Conservation (phyloP, 2,113 vertebrate genomes). For the Strix uralensis region DNA sequence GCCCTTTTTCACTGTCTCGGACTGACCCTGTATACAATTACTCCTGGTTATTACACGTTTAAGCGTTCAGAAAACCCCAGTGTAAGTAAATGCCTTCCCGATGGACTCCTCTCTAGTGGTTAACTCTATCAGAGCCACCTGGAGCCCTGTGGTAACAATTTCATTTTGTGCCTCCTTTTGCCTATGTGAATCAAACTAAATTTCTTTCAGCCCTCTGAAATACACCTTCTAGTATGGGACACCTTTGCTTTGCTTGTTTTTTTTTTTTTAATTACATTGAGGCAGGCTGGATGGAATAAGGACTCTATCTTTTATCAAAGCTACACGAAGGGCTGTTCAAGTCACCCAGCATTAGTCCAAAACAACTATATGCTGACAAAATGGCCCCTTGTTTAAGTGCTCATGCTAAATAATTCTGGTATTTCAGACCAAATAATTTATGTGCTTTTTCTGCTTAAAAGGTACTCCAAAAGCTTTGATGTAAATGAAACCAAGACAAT, state of each 20-base stretch:
- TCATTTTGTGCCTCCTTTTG: neutral
- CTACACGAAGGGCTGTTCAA: neutral
- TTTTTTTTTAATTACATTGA: neutral
- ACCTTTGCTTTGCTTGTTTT: neutral
- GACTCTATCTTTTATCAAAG: neutral
- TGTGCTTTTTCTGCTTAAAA: neutral
- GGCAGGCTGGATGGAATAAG: neutral
- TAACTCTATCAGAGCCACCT: neutral
- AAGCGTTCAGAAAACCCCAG: neutral
- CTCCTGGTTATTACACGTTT: neutral
- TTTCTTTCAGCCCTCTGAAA: neutral
- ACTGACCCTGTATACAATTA: neutral
- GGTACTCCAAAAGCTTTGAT: neutral
- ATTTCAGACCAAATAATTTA: neutral
- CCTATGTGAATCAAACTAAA: neutral
- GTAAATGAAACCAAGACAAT: neutral
- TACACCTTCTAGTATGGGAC: neutral
- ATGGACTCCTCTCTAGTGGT: neutral
- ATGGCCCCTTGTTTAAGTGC: neutral
- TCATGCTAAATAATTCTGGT: neutral
- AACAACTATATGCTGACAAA: neutral
- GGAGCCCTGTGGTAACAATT: neutral
- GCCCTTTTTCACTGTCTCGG: neutral
- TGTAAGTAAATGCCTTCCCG: neutral
- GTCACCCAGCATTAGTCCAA: neutral